Percentiles rank a stretch among this genome's conserved stretches.
Conservation (phyloP, 2,113 vertebrate genomes). For the Athene cunicularia region DNA sequence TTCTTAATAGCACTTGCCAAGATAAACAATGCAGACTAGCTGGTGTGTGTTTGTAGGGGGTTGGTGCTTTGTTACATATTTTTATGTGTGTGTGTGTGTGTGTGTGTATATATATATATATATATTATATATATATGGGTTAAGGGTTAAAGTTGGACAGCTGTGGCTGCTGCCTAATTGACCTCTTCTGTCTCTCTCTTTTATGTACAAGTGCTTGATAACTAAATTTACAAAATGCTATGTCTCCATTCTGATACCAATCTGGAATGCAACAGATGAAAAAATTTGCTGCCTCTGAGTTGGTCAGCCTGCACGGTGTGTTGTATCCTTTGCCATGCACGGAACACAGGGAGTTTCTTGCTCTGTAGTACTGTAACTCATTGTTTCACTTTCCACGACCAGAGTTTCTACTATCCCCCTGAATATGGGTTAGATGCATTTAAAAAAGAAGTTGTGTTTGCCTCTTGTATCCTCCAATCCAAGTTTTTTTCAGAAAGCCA, state of each 20-base stretch:
- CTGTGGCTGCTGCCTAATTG: neutral
- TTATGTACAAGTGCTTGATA: neutral
- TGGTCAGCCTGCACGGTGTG: neutral
- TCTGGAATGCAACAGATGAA: neutral
- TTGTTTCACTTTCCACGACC: neutral
- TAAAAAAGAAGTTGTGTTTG: neutral
- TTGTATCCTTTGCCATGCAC: neutral
- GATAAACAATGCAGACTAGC: neutral
- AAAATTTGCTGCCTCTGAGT: neutral
- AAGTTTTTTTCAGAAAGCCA: neutral
- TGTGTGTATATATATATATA: no score
- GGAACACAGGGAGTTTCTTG: neutral
- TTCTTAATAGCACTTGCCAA: conserved; percentile 19
- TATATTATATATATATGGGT: neutral
- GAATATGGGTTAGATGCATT: neutral
- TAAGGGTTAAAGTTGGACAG: conserved; percentile 36
- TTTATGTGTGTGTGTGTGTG: neutral
- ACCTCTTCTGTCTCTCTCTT: conserved; percentile 7
- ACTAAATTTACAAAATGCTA: neutral
- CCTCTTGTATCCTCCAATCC: neutral
- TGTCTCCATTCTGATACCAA: neutral
- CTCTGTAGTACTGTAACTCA: neutral
- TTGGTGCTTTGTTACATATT: conserved; percentile 21
- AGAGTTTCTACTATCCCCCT: neutral
- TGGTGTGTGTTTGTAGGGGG: neutral